phyloP scores from a whole-genome alignment of 2,888 invertebrate species.

The Pegoplata infirma region DNA sequence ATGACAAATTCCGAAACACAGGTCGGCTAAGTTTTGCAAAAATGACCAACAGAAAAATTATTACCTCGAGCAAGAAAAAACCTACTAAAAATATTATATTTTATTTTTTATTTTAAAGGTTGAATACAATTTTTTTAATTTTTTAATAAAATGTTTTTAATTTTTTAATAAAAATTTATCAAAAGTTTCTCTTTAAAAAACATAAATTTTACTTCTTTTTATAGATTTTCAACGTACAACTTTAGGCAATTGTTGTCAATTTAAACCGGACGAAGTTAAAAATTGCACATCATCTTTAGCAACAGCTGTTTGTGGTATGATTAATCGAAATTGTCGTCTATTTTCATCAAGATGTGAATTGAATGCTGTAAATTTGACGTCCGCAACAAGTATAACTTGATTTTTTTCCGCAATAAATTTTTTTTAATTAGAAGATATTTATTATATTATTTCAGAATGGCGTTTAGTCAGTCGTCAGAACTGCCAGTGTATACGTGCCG shows the following conservation, averaged over 20 bases:
- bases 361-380: constrained; percentile 5
- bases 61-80: too few species aligned
- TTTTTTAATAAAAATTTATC: too few species aligned
- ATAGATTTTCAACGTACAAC: constrained; percentile 31
- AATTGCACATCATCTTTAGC: constrained; percentile 3
- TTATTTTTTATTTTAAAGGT: too few species aligned
- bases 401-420: background rate
- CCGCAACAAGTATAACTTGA: background rate
- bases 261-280: constrained; percentile 1
- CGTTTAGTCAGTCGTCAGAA: background rate
- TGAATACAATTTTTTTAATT: too few species aligned
- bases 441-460: constrained; percentile 35
- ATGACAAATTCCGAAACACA: too few species aligned
- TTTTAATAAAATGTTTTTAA: too few species aligned
- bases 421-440: too few species aligned
- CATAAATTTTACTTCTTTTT: background rate
- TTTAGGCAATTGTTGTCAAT: constrained; percentile 28
- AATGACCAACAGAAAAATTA: too few species aligned
- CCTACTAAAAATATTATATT: too few species aligned
- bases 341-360: constrained; percentile 35
- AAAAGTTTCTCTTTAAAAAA: too few species aligned
- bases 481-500: constrained; percentile 19
- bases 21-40: too few species aligned
- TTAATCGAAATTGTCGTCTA: constrained; percentile 10
- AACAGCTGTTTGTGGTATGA: background rate